Base-by-base conservation (phyloP, 2,797 vertebrate species). In the Rhinogobio ventralis region DNA sequence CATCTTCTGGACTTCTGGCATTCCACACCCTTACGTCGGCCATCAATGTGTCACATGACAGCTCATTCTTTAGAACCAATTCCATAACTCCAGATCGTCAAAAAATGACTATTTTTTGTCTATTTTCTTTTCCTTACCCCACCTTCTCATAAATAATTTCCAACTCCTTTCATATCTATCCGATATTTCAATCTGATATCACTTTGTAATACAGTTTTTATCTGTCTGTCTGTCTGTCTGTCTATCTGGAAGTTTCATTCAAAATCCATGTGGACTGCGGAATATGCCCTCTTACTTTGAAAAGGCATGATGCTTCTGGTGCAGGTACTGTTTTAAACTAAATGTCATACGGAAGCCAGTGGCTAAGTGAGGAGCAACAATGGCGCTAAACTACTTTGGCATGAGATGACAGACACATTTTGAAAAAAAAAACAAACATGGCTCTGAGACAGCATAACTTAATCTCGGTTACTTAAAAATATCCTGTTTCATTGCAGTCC, bases 1-100 rank as follows among this genome's bases (percentile, higher is more conserved):
- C 93, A 93, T 95, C 94, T 95, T 95, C 95, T 95, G 95, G 95
- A 95, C 94, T 94, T 92, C 94, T 95, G 94, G 94, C 94, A 94
- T 89, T 89, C 89, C 88, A 81, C 74, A 87, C 86, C 84, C 81
- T 60, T 88, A 92, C 89, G 84, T 91, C 74, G 91, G 93, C 94
- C 93, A 94, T 94, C 93, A 93, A 93, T 92, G 93, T 95, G 95
- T 94, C 93, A 94, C 92, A 94, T 92, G 92, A 94, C 75, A 68
- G 69, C 74, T 78, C 82, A 86, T 67, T 86, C 88, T 85, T 88
- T 80, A 89, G 79, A 88, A 89, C 79, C 86, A 81, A 93, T 93
- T 93, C 93, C 93, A 93, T 84, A 91, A 92, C 92, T 93, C 92
- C 91, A 89, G 90, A 92, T 91, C 81, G 25, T 87, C 91, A 90